These are phyloP conservation scores for Aramus guarauna DNA, from an alignment of 2,113 vertebrate species.

Conservation along the genomic window DNA sequence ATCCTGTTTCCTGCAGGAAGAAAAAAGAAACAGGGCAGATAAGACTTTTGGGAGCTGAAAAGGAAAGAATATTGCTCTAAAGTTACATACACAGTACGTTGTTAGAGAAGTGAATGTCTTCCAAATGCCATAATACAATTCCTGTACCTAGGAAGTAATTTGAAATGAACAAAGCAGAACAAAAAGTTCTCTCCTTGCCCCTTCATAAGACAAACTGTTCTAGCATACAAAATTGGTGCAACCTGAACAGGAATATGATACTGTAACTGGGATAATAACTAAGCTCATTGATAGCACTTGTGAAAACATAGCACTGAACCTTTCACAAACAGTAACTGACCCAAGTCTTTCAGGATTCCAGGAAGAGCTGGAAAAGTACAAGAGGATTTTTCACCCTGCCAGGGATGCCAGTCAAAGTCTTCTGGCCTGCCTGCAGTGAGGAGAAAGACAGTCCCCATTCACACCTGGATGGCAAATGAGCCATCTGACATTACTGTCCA, in stretches of 20 bases:
- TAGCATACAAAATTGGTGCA: background rate
- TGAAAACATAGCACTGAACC: background rate
- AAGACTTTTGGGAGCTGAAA: slow-evolving; percentile 46
- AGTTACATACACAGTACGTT: background rate
- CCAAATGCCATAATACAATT: background rate
- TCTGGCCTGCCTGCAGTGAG: background rate
- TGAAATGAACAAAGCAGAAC: background rate
- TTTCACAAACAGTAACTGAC: background rate
- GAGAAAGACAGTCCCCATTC: background rate
- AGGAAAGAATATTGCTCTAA: slow-evolving; percentile 61
- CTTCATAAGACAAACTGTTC: background rate
- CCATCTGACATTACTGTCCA: background rate
- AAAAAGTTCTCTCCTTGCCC: background rate
- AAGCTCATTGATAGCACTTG: background rate
- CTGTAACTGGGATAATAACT: background rate
- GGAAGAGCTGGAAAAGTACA: background rate
- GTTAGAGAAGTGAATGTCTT: background rate
- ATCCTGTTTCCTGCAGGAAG: slow-evolving; percentile 66
- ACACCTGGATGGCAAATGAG: background rate
- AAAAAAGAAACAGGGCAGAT: slow-evolving; percentile 40
- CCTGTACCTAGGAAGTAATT: background rate
- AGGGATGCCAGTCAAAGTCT: background rate
- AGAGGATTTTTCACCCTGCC: background rate
- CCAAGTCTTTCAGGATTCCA: background rate
- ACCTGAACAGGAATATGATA: background rate